Conservation (phyloP, 1,140 invertebrate species). For the Parasteatoda tepidariorum region DNA sequence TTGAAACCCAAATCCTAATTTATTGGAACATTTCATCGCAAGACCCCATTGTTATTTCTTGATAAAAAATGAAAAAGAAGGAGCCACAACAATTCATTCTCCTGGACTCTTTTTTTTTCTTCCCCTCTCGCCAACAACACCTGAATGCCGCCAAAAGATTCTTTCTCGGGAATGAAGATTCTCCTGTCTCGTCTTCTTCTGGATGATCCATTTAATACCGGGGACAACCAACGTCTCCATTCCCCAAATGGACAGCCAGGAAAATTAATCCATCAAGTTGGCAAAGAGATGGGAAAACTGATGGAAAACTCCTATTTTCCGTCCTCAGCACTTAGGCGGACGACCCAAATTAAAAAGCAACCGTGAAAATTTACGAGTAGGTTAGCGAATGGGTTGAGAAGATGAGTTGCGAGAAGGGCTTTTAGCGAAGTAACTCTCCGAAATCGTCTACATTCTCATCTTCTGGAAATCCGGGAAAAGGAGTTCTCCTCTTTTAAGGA, state of each 20-base stretch:
- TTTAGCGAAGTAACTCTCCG: background rate
- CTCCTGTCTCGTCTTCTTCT: background rate
- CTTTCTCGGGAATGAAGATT: no score
- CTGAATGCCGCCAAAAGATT: no score
- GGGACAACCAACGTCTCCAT: constrained; percentile 47
- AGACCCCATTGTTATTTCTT: no score
- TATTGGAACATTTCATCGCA: no score
- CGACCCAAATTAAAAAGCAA: constrained; percentile 37
- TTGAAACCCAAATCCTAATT: no score
- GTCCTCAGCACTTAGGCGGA: background rate
- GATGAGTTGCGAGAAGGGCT: background rate
- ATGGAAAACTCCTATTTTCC: constrained; percentile 28
- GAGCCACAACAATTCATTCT: no score
- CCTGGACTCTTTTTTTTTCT: no score
- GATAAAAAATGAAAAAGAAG: no score
- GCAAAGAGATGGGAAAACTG: constrained; percentile 14
- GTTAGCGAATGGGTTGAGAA: constrained; percentile 24
- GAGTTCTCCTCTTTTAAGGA: no score
- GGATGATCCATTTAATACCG: constrained; percentile 47
- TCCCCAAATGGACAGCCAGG: constrained; percentile 51
- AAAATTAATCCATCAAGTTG: constrained; percentile 52
- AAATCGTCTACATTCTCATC: no score
- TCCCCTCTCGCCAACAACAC: no score
- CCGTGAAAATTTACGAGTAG: constrained; percentile 54
- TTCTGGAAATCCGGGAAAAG: no score